Conservation (phyloP, 2,797 vertebrate genomes). For the Eospalax fontanierii region DNA sequence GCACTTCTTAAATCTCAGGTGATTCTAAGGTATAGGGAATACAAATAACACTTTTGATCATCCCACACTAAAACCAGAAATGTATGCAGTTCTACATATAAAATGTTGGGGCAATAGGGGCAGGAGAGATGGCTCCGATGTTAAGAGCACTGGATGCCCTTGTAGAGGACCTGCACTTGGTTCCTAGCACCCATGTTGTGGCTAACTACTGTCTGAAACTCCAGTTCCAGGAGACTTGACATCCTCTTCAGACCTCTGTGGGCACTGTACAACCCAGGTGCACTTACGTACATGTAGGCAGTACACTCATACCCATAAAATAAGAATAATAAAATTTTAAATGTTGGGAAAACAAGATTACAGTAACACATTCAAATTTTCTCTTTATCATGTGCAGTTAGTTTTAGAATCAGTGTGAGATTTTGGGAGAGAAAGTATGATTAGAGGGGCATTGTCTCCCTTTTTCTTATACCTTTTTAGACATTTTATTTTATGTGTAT, state of each 20-base stretch:
- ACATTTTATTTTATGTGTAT: neutral
- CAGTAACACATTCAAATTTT: neutral
- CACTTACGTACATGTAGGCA: too few species aligned
- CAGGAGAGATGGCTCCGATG: too few species aligned
- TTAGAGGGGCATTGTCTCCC: neutral
- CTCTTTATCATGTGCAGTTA: neutral
- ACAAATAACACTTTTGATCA: neutral
- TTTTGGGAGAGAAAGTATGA: neutral
- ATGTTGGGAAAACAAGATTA: slow-evolving; percentile 36
- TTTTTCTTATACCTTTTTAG: slow-evolving; percentile 29
- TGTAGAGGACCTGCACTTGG: too few species aligned
- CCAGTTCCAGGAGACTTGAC: too few species aligned
- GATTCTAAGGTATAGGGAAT: neutral
- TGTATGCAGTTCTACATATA: slow-evolving; percentile 9
- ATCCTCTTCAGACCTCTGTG: too few species aligned
- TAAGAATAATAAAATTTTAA: neutral
- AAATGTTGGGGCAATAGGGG: slow-evolving; percentile 10
- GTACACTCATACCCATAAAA: too few species aligned
- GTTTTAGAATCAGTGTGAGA: slow-evolving; percentile 23
- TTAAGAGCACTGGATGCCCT: too few species aligned
- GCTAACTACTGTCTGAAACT: too few species aligned
- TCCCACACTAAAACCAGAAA: neutral
- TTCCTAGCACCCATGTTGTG: too few species aligned
- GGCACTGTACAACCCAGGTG: too few species aligned
- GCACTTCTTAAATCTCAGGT: neutral